Conservation (phyloP, 2,888 invertebrate genomes). For the Epinotia nisella region DNA sequence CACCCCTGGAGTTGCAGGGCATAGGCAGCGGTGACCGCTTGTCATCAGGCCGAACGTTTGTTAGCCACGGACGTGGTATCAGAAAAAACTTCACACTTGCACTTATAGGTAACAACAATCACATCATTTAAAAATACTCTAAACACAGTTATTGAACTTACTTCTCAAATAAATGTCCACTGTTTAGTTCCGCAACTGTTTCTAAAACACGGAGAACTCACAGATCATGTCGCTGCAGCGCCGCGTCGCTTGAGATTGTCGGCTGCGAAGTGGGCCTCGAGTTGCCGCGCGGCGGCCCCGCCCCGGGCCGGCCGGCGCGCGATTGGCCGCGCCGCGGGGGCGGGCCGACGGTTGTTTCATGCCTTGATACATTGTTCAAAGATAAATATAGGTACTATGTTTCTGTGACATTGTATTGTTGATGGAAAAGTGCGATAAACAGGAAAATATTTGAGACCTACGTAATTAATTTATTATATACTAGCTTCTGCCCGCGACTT, state of each 20-base stretch:
- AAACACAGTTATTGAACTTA: too few species aligned
- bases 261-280: slow-evolving; percentile 64
- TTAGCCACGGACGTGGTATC: too few species aligned
- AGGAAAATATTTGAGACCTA: slow-evolving; percentile 2
- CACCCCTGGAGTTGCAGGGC: too few species aligned
- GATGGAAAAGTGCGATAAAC: slow-evolving; percentile 6
- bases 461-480: too few species aligned
- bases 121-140: too few species aligned
- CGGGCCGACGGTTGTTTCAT: slow-evolving; percentile 51
- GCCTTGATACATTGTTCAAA: slow-evolving; percentile 48
- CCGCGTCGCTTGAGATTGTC: slow-evolving; percentile 68
- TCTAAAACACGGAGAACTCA: slow-evolving; percentile 47
- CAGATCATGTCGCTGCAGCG: slow-evolving; percentile 68
- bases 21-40: too few species aligned
- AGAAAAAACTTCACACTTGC: too few species aligned
- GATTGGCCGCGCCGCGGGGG: slow-evolving; percentile 68
- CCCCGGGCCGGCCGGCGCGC: slow-evolving; percentile 58
- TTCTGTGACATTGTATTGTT: slow-evolving; percentile 23
- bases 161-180: not conserved
- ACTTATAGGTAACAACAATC: too few species aligned
- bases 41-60: too few species aligned
- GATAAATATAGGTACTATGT: slow-evolving; percentile 11
- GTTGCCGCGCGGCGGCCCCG: slow-evolving; percentile 67
- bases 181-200: too few species aligned
- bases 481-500: too few species aligned